phyloP scores from a whole-genome alignment of 1,140 invertebrate genomes.

The Bombus superbus region DNA sequence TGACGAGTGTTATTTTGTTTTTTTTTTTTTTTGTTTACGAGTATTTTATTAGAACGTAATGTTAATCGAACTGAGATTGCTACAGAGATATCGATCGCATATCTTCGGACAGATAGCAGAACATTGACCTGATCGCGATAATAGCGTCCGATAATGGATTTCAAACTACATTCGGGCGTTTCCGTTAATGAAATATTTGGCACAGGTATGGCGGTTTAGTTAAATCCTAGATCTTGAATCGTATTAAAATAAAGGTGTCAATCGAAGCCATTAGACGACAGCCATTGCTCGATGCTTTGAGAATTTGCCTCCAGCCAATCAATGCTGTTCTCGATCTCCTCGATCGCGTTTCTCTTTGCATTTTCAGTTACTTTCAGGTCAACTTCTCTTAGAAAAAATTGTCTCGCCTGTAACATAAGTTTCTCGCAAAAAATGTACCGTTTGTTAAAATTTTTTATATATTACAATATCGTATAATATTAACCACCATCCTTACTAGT shows the following conservation, averaged over 20 bases:
- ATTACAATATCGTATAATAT: too few species aligned
- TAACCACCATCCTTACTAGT: too few species aligned
- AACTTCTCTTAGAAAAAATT: background rate
- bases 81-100: background rate
- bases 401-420: slow-evolving; percentile 1
- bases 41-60: background rate
- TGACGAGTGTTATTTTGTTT: background rate
- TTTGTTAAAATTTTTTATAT: too few species aligned
- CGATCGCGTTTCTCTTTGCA: slow-evolving; percentile 28
- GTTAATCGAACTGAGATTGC: background rate
- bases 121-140: background rate
- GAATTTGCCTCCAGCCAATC: slow-evolving; percentile 22
- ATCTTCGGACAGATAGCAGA: background rate
- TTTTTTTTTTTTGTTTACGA: background rate
- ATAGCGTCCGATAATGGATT: slow-evolving; percentile 3
- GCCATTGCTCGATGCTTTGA: slow-evolving; percentile 19
- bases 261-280: slow-evolving; percentile 18
- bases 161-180: background rate
- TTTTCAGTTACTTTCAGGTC: background rate
- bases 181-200: background rate
- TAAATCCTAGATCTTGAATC: background rate
- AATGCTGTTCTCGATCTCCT: slow-evolving; percentile 42
- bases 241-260: background rate
- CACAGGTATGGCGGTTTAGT: background rate
- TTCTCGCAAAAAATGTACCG: too few species aligned